Evolutionary conservation across 2,113 vertebrate species (phyloP), one percentile per base, ranked within the genome.

Genomic region (Otolemur garnettii): DNA sequence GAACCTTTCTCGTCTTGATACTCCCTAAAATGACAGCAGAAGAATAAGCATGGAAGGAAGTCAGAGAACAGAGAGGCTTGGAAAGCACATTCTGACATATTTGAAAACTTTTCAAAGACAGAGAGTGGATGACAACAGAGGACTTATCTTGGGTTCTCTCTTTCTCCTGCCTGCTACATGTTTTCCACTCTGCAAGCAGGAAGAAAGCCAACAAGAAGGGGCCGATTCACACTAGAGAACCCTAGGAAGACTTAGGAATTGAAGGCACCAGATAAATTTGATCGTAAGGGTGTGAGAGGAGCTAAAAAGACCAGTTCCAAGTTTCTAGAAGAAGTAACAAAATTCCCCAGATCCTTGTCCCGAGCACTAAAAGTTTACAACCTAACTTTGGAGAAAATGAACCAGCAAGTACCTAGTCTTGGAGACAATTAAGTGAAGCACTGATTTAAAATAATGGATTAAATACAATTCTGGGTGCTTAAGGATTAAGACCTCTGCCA

Each of bases 121-220:
- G 72, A 81, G 81, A 95, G 77, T 59, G n/a, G 78, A 85, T 72
- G 66, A 69, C 90, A 82, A 89, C 60, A 72, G 28, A 42, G 21
- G 74, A 42, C 84, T 77, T 77, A 11, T 71, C 59, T 90, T 68
- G 5, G n/a, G 64, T 92, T 90, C 90, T 69, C 55, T 93, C 86
- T 86, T 68, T 77, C 62, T 91, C 87, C 71, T 91, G 42, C 87
- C 89, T 71, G 38, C 88, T 80, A 86, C 90, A 72, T 66, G n/a
- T 42, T 92, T 93, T 80, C 96, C 83, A 89, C 78, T 81, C 87
- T 75, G 50, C 62, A 53, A 93, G 64, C 79, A 95, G 79, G 75
- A 69, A 96, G 22, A 30, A 82, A 64, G 66, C 95, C 83, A 91
- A 86, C 33, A 85, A 94, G 81, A 84, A 85, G 71, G 57, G 90